These are phyloP conservation scores for Sinosuthora webbiana DNA, from an alignment of 2,113 vertebrate genomes.

Conservation along the genomic window DNA sequence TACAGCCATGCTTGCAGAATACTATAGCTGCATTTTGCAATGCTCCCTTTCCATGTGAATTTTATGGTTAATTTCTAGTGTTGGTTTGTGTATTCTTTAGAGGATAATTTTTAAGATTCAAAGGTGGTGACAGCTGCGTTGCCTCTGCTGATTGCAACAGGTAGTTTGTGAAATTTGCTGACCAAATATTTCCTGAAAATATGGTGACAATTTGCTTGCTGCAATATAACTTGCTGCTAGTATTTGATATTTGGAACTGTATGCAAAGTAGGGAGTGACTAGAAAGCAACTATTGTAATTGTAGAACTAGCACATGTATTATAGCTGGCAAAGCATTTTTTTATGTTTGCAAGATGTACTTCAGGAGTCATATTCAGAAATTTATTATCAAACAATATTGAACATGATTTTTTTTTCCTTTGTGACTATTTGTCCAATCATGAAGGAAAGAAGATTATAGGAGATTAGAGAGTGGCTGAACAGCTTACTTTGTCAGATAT, in stretches of 20 bases:
- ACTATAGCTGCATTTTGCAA: background rate
- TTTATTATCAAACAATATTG: background rate
- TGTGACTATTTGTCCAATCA: background rate
- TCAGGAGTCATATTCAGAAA: background rate
- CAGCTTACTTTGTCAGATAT: background rate
- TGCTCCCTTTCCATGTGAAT: background rate
- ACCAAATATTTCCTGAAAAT: background rate
- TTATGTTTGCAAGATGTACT: background rate
- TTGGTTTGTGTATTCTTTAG: slow-evolving; percentile 34
- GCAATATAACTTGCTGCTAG: background rate
- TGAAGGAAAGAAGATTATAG: background rate
- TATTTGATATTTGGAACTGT: background rate
- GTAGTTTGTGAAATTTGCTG: slow-evolving; percentile 34
- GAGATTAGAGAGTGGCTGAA: background rate
- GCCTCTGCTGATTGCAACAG: background rate
- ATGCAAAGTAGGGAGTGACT: background rate
- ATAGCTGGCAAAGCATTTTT: background rate
- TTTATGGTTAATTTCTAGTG: background rate
- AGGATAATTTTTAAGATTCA: slow-evolving; percentile 40
- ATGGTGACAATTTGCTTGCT: background rate
- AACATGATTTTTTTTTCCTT: background rate
- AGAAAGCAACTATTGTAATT: background rate
- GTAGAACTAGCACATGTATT: background rate
- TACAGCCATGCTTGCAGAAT: background rate
- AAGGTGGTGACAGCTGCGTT: slow-evolving; percentile 1